Conservation (phyloP, 2,797 vertebrate genomes). For the Erithacus rubecula region DNA sequence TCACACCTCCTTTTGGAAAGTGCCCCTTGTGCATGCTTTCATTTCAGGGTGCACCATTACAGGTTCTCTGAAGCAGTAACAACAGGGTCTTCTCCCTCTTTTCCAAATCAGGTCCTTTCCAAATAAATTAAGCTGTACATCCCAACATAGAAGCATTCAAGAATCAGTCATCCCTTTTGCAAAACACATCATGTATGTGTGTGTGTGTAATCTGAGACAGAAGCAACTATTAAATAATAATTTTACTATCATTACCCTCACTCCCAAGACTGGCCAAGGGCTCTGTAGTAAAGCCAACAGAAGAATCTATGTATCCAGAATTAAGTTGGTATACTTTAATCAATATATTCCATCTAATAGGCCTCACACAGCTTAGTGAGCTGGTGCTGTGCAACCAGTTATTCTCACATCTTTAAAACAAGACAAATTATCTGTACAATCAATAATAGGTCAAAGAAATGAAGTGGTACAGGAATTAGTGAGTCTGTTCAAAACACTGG, state of each 20-base stretch:
- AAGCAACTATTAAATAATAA: not conserved
- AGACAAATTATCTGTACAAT: not conserved
- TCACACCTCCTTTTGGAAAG: not conserved
- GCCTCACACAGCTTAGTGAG: not conserved
- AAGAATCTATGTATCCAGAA: not conserved
- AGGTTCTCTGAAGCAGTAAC: not conserved
- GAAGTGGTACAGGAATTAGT: not conserved
- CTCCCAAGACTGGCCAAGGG: not conserved
- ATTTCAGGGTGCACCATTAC: not conserved
- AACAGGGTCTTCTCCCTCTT: not conserved
- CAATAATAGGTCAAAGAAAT: not conserved
- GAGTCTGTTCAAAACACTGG: not conserved
- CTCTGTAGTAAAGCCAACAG: not conserved
- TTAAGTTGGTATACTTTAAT: not conserved
- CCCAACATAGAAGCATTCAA: not conserved
- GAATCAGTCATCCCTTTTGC: not conserved
- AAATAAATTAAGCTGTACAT: not conserved
- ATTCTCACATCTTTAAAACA: constrained; percentile 5
- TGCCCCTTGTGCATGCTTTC: not conserved
- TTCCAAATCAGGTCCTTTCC: not conserved
- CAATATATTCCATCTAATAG: not conserved
- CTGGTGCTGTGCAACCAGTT: not conserved
- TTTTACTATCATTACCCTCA: not conserved
- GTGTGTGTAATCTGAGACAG: not conserved
- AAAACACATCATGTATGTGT: accelerated